Conservation (phyloP, 2,113 vertebrate genomes). For the Daphoenositta chrysoptera region DNA sequence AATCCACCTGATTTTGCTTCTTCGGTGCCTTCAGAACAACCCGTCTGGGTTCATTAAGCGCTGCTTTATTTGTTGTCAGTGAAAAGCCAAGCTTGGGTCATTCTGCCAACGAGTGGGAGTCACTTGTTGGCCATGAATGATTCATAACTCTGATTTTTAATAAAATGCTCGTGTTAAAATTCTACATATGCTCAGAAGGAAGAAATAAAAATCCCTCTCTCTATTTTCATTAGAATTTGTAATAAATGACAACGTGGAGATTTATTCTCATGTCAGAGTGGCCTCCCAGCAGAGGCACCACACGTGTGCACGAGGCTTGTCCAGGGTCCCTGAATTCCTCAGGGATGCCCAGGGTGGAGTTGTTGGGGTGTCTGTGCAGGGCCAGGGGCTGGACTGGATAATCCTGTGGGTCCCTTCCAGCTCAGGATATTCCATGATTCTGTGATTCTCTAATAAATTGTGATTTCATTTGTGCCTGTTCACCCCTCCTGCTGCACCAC, state of each 20-base stretch:
- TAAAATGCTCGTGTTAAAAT: neutral
- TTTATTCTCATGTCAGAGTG: accelerated
- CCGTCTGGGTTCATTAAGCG: constrained; percentile 51
- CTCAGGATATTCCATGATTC: neutral
- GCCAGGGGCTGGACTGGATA: neutral
- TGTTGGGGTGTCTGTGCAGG: neutral
- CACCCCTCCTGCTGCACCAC: neutral
- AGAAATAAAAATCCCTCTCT: constrained; percentile 12
- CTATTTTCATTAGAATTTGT: constrained; percentile 29
- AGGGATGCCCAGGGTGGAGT: neutral
- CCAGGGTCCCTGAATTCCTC: neutral
- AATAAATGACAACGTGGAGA: neutral
- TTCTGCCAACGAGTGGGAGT: constrained; percentile 23
- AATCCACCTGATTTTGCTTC: constrained; percentile 21
- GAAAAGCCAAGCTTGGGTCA: constrained; percentile 50
- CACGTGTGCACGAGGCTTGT: neutral
- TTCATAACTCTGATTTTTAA: constrained; percentile 11
- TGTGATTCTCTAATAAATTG: neutral
- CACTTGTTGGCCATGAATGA: constrained; percentile 19
- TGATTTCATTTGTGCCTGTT: neutral
- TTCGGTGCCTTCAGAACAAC: constrained; percentile 38
- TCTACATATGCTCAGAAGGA: constrained; percentile 20
- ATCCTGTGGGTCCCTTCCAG: neutral
- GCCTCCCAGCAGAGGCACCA: neutral
- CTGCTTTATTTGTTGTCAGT: constrained; percentile 49